Base-by-base conservation (phyloP, 1,140 invertebrate species). In the Hycleus phaleratus region DNA sequence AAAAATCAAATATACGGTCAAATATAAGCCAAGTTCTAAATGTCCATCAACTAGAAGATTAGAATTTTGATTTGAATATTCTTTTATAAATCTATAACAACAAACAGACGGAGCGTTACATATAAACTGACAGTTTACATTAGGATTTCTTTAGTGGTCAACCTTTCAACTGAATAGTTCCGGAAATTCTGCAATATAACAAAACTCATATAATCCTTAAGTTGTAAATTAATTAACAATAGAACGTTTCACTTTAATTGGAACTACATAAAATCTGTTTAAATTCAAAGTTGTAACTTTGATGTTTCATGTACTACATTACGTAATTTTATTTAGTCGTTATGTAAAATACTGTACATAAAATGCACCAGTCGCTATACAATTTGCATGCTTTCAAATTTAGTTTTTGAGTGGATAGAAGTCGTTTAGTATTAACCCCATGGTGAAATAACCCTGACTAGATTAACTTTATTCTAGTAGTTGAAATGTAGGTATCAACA, bases 351-450 rank as follows among this genome's bases (percentile, higher is more conserved):
- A 56, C 32, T 38, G n/a, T 45, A 44, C 52, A 60, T 60, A 60
- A 60, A 60, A 56, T 60, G 53, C 58, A 59, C 58, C 50, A 50
- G 58, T 60, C 46, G 52, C 45, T 42, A 48, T 47, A 48, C 44
- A 54, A 60, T 60, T 60, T 60, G 52, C 58, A 60, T 60, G 52
- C 58, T 60, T 60, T 60, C 53, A 60, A 60, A 60, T 60, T 60
- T 60, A 60, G 58, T 48, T 60, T 60, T 48, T 50, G 44, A 51
- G 39, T 44, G 52, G 48, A 53, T 53, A 53, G 32, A 32, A 32
- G 32, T 32, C 7, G 32, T 32, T 5, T 32, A 32, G 32, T 32
- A 32, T 32, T 32, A 32, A 32, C 32, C 32, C 32, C 32, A 32
- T 32, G 7, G 32, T 32, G 32, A 32, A 32, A 32, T 32, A 32